These are phyloP conservation scores for Myxocyprinus asiaticus DNA, from an alignment of 2,113 vertebrate genomes.

Conservation along the genomic window DNA sequence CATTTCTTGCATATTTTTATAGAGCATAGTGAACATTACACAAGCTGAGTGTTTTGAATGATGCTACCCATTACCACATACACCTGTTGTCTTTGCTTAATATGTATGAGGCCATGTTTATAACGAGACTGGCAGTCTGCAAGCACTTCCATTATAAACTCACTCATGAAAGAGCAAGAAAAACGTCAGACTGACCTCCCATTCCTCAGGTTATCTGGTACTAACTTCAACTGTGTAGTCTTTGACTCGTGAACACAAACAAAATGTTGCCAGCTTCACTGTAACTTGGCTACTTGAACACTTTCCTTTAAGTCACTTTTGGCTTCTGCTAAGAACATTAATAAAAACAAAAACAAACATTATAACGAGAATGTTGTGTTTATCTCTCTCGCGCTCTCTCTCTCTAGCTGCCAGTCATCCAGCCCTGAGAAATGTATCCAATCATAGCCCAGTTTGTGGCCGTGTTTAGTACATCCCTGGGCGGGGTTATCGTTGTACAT, in stretches of 20 bases:
- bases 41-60: too few species aligned
- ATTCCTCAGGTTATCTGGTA: not conserved
- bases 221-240: not conserved
- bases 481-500: not conserved
- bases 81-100: not conserved
- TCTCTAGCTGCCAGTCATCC: conserved; percentile 5
- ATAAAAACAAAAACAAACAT: not conserved
- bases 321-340: not conserved
- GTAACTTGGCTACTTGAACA: not conserved
- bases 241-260: not conserved
- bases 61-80: too few species aligned
- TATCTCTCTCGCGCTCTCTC: not conserved
- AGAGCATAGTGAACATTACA: too few species aligned
- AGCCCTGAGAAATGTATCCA: conserved; percentile 4
- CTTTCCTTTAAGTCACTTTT: not conserved
- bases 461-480: not conserved
- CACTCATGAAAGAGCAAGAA: too few species aligned
- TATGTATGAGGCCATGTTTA: not conserved
- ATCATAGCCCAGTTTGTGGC: conserved; percentile 12
- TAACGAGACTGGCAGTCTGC: not conserved
- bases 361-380: not conserved
- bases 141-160: not conserved
- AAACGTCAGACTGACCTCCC: not conserved
- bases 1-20: too few species aligned
- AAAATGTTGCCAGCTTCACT: not conserved